A percentile compares a stretch with the other conserved stretches of the same genome.
Evolutionary conservation across 2,888 invertebrate genomes (phyloP).

Genomic region (Sturmia bella): DNA sequence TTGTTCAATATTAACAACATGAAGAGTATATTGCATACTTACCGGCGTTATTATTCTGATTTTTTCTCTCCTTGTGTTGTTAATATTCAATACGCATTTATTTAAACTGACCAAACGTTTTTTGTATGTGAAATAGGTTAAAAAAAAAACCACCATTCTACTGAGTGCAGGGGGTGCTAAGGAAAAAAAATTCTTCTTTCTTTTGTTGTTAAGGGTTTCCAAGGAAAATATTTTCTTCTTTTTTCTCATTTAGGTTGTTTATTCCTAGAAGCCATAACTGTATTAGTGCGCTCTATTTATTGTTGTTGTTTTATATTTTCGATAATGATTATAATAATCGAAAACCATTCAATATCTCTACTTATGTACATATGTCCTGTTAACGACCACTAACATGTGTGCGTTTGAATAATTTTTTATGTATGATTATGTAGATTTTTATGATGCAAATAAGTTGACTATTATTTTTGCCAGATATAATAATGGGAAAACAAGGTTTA

Average conservation of each 20-base stretch:
- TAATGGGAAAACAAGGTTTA: too few relatives aligned
- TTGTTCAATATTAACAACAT: constrained; percentile 58
- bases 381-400: constrained; percentile 69
- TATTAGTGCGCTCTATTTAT: constrained; percentile 31
- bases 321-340: constrained; percentile 77
- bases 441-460: not conserved
- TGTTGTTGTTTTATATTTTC: constrained; percentile 35
- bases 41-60: constrained; percentile 11
- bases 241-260: constrained; percentile 49
- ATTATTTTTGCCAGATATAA: too few relatives aligned
- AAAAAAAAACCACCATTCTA: too few relatives aligned
- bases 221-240: constrained; percentile 24
- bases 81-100: constrained; percentile 70
- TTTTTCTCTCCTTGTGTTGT: constrained; percentile 39
- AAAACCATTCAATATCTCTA: constrained; percentile 82
- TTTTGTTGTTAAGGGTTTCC: constrained; percentile 54
- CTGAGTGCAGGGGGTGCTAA: constrained; percentile 16
- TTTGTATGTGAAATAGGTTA: constrained; percentile 49
- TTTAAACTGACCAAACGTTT: constrained; percentile 70
- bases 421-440: constrained; percentile 45
- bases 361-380: constrained; percentile 76
- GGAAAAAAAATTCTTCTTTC: constrained; percentile 1
- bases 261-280: constrained; percentile 58
- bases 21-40: constrained; percentile 25
- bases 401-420: constrained; percentile 33